These are phyloP conservation scores for Anastrepha ludens DNA, from an alignment of 1,140 invertebrate species.

Conservation along the genomic window DNA sequence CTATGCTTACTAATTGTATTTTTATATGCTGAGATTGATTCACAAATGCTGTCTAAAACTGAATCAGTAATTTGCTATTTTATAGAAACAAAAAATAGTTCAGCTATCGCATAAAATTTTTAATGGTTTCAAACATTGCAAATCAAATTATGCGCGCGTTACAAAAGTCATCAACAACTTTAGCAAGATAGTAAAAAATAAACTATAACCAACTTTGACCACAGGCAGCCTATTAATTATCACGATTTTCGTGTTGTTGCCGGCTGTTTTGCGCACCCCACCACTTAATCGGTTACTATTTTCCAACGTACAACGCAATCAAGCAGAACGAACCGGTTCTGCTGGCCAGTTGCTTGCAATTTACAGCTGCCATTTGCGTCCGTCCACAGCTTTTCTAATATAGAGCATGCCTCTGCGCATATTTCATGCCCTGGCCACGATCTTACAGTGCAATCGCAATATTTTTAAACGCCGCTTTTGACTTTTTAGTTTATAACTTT, in stretches of 20 bases:
- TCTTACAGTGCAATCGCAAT: no score
- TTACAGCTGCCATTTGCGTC: background rate
- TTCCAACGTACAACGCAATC: background rate
- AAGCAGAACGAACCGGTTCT: background rate
- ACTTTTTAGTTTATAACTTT: no score
- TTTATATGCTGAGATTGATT: background rate
- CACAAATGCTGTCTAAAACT: background rate
- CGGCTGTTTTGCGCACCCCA: background rate
- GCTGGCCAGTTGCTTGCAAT: background rate
- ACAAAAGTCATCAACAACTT: background rate
- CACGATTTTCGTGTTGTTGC: background rate
- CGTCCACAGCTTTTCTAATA: background rate
- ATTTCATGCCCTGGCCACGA: no score
- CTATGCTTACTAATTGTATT: background rate
- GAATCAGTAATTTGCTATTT: background rate
- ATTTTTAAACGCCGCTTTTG: no score
- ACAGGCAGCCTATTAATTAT: background rate
- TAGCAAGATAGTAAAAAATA: background rate
- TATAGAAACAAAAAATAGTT: no score
- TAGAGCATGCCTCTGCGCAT: background rate
- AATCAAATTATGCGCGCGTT: background rate
- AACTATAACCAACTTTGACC: background rate
- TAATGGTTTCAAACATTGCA: background rate
- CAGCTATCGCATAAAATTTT: background rate
- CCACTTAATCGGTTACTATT: background rate